Evolutionary conservation across 2,113 vertebrate genomes (phyloP).

Genomic region (Rhinoptilus africanus): DNA sequence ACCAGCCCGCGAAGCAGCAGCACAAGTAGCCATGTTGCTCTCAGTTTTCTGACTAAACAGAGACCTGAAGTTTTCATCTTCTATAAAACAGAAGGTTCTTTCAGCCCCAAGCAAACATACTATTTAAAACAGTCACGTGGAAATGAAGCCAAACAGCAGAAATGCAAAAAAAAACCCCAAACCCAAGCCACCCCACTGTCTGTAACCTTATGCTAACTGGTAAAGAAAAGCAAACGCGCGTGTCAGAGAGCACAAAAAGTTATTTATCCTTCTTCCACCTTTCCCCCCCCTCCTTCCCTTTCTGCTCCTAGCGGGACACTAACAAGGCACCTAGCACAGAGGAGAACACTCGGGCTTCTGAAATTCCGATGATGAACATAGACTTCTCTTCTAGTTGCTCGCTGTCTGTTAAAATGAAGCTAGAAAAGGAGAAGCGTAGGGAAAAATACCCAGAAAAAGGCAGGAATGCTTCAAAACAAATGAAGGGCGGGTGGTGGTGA

Average conservation of each 20-base stretch:
- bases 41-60: conserved; percentile 26
- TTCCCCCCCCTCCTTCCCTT: background rate
- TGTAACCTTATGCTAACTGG: background rate
- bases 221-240: background rate
- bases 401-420: background rate
- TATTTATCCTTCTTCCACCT: background rate
- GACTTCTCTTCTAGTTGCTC: background rate
- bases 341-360: background rate
- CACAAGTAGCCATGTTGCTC: conserved; percentile 21
- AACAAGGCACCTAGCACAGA: background rate
- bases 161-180: background rate
- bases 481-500: background rate
- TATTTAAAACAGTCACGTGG: conserved; percentile 49
- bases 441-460: background rate
- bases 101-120: conserved; percentile 69
- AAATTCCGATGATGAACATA: background rate
- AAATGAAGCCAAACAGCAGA: conserved; percentile 44
- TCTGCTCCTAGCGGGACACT: background rate
- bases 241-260: background rate
- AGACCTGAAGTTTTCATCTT: conserved; percentile 38
- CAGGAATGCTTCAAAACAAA: background rate
- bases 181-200: background rate
- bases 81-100: conserved; percentile 72
- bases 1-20: conserved; percentile 6
- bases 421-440: background rate